phyloP scores from a whole-genome alignment of 2,888 invertebrate genomes.

The Drosophila limbata region DNA sequence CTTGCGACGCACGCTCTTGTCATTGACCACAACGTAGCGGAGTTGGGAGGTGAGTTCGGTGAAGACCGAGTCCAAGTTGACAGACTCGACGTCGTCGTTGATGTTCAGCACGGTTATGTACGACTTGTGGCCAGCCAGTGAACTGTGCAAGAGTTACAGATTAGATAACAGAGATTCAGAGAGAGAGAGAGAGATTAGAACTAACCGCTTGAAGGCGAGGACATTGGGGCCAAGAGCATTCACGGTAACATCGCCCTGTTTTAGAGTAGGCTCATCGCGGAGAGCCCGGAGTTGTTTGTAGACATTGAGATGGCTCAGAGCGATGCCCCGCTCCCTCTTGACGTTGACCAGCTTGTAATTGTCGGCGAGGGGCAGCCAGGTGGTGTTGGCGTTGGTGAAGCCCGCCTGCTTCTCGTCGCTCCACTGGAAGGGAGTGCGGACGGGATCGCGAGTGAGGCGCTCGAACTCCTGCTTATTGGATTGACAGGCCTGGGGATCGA shows the following conservation, averaged over 20 bases:
- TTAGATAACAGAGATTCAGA: not conserved
- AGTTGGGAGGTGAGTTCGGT: conserved; percentile 60
- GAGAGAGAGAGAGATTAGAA: not conserved
- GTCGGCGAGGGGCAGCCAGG: conserved; percentile 85
- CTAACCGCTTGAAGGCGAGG: conserved; percentile 85
- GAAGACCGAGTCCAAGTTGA: conserved; percentile 83
- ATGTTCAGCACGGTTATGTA: conserved; percentile 86
- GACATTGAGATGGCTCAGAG: conserved; percentile 87
- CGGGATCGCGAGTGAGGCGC: conserved; percentile 87
- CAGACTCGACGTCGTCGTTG: conserved; percentile 78
- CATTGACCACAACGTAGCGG: conserved; percentile 78
- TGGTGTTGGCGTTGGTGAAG: conserved; percentile 74
- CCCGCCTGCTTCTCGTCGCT: conserved; percentile 84
- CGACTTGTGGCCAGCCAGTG: conserved; percentile 70
- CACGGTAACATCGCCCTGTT: conserved; percentile 86
- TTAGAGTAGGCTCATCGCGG: conserved; percentile 86
- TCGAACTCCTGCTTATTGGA: conserved; percentile 87
- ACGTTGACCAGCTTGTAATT: conserved; percentile 88
- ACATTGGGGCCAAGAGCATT: conserved; percentile 84
- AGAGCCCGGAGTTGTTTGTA: conserved; percentile 87
- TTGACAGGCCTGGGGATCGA: conserved; percentile 87
- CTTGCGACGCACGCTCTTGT: conserved; percentile 73
- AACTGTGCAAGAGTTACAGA: conserved; percentile 40
- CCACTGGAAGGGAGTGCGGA: conserved; percentile 89
- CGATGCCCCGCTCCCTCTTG: conserved; percentile 85